Base-by-base conservation (phyloP, 2,888 invertebrate species). In the Caenorhabditis sp. region DNA sequence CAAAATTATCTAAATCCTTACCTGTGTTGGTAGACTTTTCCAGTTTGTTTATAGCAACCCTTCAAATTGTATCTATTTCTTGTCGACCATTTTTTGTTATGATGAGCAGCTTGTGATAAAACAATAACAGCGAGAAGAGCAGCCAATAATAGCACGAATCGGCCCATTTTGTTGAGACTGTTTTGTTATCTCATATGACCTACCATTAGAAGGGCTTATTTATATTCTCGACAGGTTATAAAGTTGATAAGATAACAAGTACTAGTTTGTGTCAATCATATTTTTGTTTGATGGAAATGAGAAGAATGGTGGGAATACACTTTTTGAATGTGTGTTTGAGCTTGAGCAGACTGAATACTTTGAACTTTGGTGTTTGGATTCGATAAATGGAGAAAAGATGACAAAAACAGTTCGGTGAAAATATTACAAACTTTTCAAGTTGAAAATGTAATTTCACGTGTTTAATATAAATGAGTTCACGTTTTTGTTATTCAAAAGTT, bases 21-120 rank as follows among this genome's bases (percentile, higher is more conserved):
- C 83, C 79, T 80, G 67, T 82, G 83, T 53, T 81, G 76, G 59
- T 77, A 76, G 36, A 75, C 68, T 17, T 23, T 63, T 50, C 74
- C 79, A 38, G 68, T 72, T 52, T 83, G 79, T 61, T 77, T 81
- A 77, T 84, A 84, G 74, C 84, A 84, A 67, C 83, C 83, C 8
- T 81, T 76, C 27, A 82, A 73, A 60, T 84, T 84, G 72, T 82
- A 83, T 12, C 80, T 1, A 58, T 58, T 56, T n/a, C 17, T 58
- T 26, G 26, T 31, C 21, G 21, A 20, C 57, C 36, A 58, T 36
- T 58, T 58, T 63, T 25, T 56, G 7, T 12, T 17, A 27, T 27
- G 56, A 17, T 27, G 14, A 26, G 27, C 56, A 27, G 25, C 10
- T 2, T 25, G 8, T 8, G 21, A 20, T 3, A 52, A 21, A 52